A percentile compares a stretch with the other conserved stretches of the same genome.
These are phyloP conservation scores for Macrobrachium rosenbergii DNA, from an alignment of 1,140 invertebrate genomes.

Conservation along the genomic window DNA sequence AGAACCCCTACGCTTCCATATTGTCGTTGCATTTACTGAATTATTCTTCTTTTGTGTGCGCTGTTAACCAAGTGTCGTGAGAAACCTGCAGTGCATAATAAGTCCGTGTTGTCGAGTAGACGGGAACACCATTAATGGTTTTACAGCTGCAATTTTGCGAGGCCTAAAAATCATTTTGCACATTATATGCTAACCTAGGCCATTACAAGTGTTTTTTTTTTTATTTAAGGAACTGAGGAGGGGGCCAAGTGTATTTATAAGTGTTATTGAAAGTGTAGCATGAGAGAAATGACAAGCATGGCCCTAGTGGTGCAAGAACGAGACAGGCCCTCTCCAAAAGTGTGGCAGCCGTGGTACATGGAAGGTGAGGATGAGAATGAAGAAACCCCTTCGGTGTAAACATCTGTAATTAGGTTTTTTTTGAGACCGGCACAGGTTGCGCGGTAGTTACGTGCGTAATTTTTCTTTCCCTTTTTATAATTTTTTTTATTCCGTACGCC, in stretches of 20 bases:
- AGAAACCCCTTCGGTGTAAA: not conserved
- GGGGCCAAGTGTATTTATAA: not conserved
- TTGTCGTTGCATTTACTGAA: not conserved
- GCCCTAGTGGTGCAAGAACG: conserved; percentile 53
- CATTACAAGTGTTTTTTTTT: not conserved
- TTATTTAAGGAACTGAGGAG: not conserved
- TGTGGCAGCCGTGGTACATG: conserved; percentile 65
- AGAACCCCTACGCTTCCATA: not conserved
- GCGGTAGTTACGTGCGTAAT: too few species aligned
- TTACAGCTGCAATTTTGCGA: too few species aligned
- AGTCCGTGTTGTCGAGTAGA: too few species aligned
- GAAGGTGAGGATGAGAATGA: conserved; percentile 41
- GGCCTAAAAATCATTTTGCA: not conserved
- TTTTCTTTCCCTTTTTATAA: too few species aligned
- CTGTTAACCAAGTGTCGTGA: not conserved
- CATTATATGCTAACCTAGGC: not conserved
- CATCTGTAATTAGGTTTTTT: too few species aligned
- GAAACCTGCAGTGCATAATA: too few species aligned
- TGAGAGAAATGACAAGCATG: conserved; percentile 55
- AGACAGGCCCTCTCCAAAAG: conserved; percentile 61
- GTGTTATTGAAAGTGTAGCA: conserved; percentile 44
- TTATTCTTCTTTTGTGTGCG: not conserved
- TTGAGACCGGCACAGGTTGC: too few species aligned
- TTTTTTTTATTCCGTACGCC: too few species aligned
- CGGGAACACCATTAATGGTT: too few species aligned